Base-by-base conservation (phyloP, 2,113 vertebrate species). In the Phalacrocorax pelagicus region DNA sequence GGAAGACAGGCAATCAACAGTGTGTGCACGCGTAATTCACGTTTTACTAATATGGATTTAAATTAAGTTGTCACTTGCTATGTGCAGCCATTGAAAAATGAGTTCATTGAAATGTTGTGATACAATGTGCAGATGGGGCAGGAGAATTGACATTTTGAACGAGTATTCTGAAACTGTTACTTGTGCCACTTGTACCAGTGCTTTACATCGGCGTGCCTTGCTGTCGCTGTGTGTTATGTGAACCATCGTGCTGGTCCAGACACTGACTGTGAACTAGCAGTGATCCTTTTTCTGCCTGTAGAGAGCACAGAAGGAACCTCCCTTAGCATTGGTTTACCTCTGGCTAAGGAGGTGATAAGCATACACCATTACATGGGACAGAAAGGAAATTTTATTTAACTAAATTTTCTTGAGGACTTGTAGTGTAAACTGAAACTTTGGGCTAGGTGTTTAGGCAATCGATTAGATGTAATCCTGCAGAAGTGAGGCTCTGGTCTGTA, bases 1-100 rank as follows among this genome's bases (percentile, higher is more conserved):
- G 49, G 54, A 85, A 91, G 54, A 55, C 38, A 87, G 32, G n/a
- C 66, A 90, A 49, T 94, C 91, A 92, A 36, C 88, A 71, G 81
- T 14, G 38, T 58, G 75, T 51, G 40, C 7, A 3, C 73, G 51
- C 54, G 46, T 81, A 82, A 73, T 74, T 95, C 84, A 73, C 81
- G 3, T 91, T 84, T 91, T 87, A 86, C 81, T 97, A 96, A 90
- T 80, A 77, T 2, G 6, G 81, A 82, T 95, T 94, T 89, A 91
- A 96, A 95, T 96, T 78, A 83, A 73, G 51, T 83, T 91, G 89
- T 94, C 94, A 83, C 51, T 95, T 88, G 42, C 81, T 82, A 4
- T 66, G 81, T 51, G 40, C 58, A 73, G 38, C 71, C 71, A 22
- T 30, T 96, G 89, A 92, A 91, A 96, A 94, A 94, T 91, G 54